Conservation (phyloP, 2,888 invertebrate genomes). For the Brachypalpus laphriformis region DNA sequence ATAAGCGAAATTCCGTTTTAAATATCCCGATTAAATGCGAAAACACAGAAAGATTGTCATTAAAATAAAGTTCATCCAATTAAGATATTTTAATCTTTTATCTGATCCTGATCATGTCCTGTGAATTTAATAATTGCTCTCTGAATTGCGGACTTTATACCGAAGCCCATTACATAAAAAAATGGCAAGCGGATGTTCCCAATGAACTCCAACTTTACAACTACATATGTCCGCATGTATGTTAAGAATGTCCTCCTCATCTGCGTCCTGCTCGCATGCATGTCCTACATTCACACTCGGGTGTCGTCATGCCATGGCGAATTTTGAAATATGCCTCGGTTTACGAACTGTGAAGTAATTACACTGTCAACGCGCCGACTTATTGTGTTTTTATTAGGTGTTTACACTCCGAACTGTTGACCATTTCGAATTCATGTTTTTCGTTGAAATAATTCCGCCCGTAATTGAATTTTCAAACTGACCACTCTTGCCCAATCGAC, state of each 20-base stretch:
- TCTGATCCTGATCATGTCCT: constrained; percentile 64
- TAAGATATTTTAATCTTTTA: constrained; percentile 70
- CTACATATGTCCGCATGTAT: constrained; percentile 53
- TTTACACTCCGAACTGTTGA: constrained; percentile 64
- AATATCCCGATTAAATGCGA: constrained; percentile 44
- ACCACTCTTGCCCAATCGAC: constrained; percentile 9
- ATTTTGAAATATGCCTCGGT: constrained; percentile 61
- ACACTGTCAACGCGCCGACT: constrained; percentile 69
- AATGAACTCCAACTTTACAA: constrained; percentile 50
- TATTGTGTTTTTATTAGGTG: constrained; percentile 74
- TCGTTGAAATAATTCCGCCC: constrained; percentile 56
- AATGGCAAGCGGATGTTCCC: constrained; percentile 44
- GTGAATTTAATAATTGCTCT: constrained; percentile 55
- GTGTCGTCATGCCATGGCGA: constrained; percentile 23
- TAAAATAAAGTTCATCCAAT: constrained; percentile 67
- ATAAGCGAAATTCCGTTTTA: constrained; percentile 10
- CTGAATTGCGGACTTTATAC: constrained; percentile 38
- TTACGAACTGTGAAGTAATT: constrained; percentile 72
- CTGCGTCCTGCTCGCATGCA: not conserved
- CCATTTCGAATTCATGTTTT: constrained; percentile 71
- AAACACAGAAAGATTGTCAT: constrained; percentile 48
- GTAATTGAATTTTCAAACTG: constrained; percentile 70
- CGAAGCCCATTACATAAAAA: constrained; percentile 1
- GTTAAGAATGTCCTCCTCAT: constrained; percentile 4
- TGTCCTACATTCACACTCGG: constrained; percentile 12